Conservation (phyloP, 1,140 invertebrate genomes). For the Ceratina calcarata region DNA sequence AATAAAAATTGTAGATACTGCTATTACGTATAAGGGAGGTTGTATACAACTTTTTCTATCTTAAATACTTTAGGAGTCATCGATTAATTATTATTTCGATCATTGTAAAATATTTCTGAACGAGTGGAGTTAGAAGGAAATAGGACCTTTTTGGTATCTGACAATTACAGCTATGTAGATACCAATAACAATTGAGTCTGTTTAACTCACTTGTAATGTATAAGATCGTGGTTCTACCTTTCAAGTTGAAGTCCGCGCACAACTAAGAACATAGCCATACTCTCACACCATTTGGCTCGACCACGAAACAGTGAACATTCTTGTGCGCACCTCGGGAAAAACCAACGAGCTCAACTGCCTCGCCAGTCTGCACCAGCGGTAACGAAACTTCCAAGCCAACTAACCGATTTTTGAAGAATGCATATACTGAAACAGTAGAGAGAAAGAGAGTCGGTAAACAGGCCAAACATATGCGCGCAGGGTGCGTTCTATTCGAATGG, state of each 20-base stretch:
- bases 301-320: slow-evolving; percentile 4
- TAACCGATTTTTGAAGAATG: neutral
- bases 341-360: neutral
- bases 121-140: too few relatives aligned
- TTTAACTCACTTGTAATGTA: too few relatives aligned
- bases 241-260: neutral
- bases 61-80: too few relatives aligned
- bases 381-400: slow-evolving; percentile 16
- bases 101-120: too few relatives aligned
- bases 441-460: slow-evolving; percentile 11
- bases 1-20: too few relatives aligned
- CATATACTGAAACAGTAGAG: neutral
- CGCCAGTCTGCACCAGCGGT: neutral
- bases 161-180: too few relatives aligned
- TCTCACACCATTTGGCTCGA: neutral
- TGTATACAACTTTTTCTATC: too few relatives aligned
- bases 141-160: too few relatives aligned
- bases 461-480: slow-evolving; percentile 33
- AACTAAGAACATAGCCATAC: neutral
- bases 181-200: too few relatives aligned
- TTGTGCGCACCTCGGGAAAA: neutral
- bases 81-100: too few relatives aligned
- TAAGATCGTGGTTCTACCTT: too few relatives aligned
- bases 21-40: too few relatives aligned
- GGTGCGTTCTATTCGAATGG: slow-evolving; percentile 66